Base-by-base conservation (phyloP, 2,888 invertebrate species). In the Aphodius sticticus region DNA sequence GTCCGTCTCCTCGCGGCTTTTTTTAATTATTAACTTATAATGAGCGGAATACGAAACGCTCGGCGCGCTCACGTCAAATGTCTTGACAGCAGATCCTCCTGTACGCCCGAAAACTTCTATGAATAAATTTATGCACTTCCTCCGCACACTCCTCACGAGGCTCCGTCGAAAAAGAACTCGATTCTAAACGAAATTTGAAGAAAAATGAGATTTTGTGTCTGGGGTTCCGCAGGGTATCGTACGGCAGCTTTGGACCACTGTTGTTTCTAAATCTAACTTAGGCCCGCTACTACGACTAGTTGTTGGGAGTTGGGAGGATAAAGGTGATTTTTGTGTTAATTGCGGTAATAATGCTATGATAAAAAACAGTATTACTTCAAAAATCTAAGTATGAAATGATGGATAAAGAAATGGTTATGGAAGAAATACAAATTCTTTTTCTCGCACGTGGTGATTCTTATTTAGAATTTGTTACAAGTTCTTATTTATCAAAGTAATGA, bases 1-100 rank as follows among this genome's bases (percentile, higher is more conserved):
- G 74, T 53, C 79, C 69, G 71, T 80, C 69, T 79, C 78, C 72
- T 77, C 78, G 79, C 79, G 79, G 53, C 80, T 81, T 84, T 84
- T n/a, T 85, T 85, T 85, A 85, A 85, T 85, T 85, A 88, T 87
- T 87, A 86, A 53, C 88, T 87, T 88, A 88, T 88, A 88, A 88
- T 87, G 87, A 87, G 87, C 87, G 88, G 87, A 87, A 53, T 53
- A 87, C 87, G 85, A 86, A 85, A 85, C 77, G 79, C 35, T 16
- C 15, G 15, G 69, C 16, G 69, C 85, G 85, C 85, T 81, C 53
- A 53, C 53, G 53, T 53, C 53, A 53, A 53, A 7, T 53, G 53
- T 53, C 53, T 5, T 53, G 53, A 53, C 53, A 53, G 53, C 9
- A 53, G 53, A 53, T 53, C 53, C 53, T 38, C 53, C 53, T 53